A percentile compares a stretch with the other conserved stretches of the same genome.
These are phyloP conservation scores for Brachycybe producta DNA, from an alignment of 2,888 invertebrate species.

Conservation along the genomic window DNA sequence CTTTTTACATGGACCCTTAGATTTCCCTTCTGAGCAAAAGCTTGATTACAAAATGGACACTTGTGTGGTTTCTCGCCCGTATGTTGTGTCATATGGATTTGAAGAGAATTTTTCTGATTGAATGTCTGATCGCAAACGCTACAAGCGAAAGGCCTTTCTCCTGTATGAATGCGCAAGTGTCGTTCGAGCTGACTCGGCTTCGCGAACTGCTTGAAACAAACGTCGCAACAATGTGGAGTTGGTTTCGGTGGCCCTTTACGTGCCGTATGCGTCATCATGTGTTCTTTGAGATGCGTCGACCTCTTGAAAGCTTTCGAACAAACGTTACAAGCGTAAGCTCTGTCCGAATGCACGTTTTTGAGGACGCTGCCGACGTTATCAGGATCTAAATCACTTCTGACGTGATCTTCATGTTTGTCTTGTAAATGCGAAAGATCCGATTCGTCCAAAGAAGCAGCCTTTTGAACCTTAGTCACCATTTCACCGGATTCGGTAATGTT, in stretches of 20 bases:
- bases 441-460: neutral
- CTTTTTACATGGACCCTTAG: conserved; percentile 47
- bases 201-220: conserved; percentile 31
- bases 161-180: conserved; percentile 45
- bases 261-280: conserved; percentile 27
- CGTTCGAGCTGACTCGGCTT: conserved; percentile 43
- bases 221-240: conserved; percentile 21
- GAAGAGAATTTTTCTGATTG: conserved; percentile 46
- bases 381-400: neutral
- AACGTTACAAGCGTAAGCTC: conserved; percentile 22
- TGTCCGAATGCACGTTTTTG: neutral
- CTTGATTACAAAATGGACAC: conserved; percentile 46
- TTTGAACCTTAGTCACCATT: conserved; percentile 4
- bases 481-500: conserved; percentile 13
- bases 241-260: no score
- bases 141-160: conserved; percentile 46
- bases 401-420: neutral
- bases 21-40: conserved; percentile 46
- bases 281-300: conserved; percentile 30
- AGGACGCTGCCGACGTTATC: neutral
- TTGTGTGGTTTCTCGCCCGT: conserved; percentile 42
- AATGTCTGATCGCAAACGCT: conserved; percentile 45
- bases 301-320: conserved; percentile 31
- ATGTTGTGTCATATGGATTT: conserved; percentile 47
- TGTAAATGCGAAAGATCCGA: neutral